Conservation (phyloP, 2,113 vertebrate species). For the Myotis yumanensis region DNA sequence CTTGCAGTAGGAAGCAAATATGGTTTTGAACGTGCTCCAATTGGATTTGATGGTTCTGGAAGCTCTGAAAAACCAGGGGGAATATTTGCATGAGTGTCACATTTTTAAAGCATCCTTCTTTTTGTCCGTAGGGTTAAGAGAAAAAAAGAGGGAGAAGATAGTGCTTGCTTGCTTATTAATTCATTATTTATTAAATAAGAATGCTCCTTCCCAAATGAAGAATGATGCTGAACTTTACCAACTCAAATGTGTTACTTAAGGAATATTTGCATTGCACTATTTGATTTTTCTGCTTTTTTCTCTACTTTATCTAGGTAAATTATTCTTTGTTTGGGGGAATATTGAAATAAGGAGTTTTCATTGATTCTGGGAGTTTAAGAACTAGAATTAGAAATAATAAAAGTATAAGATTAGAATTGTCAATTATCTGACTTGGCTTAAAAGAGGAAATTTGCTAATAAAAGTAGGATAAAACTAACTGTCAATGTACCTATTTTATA, state of each 20-base stretch:
- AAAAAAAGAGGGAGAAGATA: neutral
- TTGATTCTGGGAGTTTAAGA: neutral
- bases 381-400: constrained; percentile 39
- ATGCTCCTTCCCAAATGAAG: neutral
- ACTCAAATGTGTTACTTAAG: neutral
- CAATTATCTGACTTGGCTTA: neutral
- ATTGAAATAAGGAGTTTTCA: neutral
- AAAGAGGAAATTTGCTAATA: constrained; percentile 14
- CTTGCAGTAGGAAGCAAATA: constrained; percentile 72
- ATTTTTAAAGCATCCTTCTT: constrained; percentile 14
- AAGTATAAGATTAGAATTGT: neutral
- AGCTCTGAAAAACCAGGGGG: constrained; percentile 48
- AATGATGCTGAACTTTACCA: constrained; percentile 1
- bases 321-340: neutral
- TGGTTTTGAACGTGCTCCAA: constrained; percentile 51
- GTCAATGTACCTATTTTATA: neutral
- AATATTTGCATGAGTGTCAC: constrained; percentile 24
- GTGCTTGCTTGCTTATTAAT: neutral
- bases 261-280: neutral
- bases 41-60: constrained; percentile 62
- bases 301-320: constrained; percentile 6
- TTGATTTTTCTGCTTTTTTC: neutral
- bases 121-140: neutral
- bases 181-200: constrained; percentile 35
- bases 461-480: neutral